Percentiles rank a stretch among this genome's conserved stretches.
phyloP scores from a whole-genome alignment of 1,140 invertebrate genomes.

The Daktulosphaira vitifoliae region DNA sequence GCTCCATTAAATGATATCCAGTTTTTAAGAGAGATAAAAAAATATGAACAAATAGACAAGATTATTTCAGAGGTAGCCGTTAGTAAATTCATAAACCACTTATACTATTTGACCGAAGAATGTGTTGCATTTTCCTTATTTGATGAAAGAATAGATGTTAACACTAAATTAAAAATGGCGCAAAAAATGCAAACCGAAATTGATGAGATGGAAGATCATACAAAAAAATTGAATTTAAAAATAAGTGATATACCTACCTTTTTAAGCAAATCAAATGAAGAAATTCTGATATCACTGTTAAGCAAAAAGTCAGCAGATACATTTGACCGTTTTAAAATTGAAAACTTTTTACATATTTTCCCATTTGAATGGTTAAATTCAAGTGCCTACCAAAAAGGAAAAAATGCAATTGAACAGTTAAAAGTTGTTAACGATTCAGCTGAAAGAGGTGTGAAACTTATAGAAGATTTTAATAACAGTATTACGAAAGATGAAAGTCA shows the following conservation, averaged over 20 bases:
- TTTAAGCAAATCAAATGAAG: neutral
- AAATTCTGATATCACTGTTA: conserved; percentile 1
- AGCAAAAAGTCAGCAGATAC: neutral
- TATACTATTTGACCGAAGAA: conserved; percentile 38
- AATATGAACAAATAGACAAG: conserved; percentile 33
- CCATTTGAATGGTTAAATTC: neutral
- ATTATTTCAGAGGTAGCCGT: conserved; percentile 30
- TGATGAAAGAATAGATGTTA: neutral
- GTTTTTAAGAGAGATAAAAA: conserved; percentile 35
- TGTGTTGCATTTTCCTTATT: conserved; percentile 37
- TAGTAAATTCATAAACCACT: conserved; percentile 37
- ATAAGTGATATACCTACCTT: neutral
- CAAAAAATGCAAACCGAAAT: neutral
- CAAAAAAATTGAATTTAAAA: neutral
- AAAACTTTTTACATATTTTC: too few species aligned
- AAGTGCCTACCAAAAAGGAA: neutral
- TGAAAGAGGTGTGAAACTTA: too few species aligned
- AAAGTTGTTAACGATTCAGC: too few species aligned
- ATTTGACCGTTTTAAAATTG: conserved; percentile 3
- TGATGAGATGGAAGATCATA: neutral
- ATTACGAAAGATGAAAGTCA: too few species aligned
- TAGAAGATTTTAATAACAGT: too few species aligned
- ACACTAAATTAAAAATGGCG: neutral
- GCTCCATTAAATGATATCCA: too few species aligned
- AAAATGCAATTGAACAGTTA: too few species aligned